Evolutionary conservation across 2,888 invertebrate genomes (phyloP).

Genomic region (Plemyria rubiginata): DNA sequence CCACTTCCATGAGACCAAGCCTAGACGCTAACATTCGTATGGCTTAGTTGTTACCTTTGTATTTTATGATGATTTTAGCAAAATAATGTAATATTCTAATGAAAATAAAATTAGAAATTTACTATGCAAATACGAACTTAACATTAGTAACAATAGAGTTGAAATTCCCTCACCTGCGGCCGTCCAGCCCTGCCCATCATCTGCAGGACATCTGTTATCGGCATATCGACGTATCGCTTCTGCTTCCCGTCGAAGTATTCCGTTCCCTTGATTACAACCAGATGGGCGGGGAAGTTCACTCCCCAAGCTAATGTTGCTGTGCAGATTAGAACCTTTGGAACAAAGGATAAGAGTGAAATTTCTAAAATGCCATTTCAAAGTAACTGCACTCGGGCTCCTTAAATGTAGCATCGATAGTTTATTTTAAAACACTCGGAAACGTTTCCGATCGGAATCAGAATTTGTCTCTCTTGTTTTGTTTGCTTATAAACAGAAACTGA

Average conservation of each 20-base stretch:
- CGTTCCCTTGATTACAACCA: constrained; percentile 99
- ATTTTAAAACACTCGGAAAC: too few species aligned
- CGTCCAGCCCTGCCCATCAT: constrained; percentile 99
- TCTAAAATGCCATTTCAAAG: background rate
- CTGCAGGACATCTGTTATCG: constrained; percentile 99
- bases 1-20: too few species aligned
- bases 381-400: too few species aligned
- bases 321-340: constrained; percentile 92
- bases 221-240: constrained; percentile 99
- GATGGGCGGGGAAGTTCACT: constrained; percentile 98
- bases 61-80: too few species aligned
- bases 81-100: too few species aligned
- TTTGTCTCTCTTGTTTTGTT: too few species aligned
- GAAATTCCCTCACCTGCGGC: constrained; percentile 83
- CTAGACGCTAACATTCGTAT: too few species aligned
- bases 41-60: too few species aligned
- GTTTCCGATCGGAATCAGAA: too few species aligned
- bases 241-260: constrained; percentile 99
- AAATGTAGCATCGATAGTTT: too few species aligned
- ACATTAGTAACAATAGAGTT: background rate
- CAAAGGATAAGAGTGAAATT: constrained; percentile 1
- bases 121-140: too few species aligned
- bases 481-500: too few species aligned
- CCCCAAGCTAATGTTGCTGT: constrained; percentile 99
- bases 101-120: background rate